A percentile compares a stretch with the other conserved stretches of the same genome.
phyloP scores from a whole-genome alignment of 2,797 vertebrate genomes.

The Fundulus diaphanus region DNA sequence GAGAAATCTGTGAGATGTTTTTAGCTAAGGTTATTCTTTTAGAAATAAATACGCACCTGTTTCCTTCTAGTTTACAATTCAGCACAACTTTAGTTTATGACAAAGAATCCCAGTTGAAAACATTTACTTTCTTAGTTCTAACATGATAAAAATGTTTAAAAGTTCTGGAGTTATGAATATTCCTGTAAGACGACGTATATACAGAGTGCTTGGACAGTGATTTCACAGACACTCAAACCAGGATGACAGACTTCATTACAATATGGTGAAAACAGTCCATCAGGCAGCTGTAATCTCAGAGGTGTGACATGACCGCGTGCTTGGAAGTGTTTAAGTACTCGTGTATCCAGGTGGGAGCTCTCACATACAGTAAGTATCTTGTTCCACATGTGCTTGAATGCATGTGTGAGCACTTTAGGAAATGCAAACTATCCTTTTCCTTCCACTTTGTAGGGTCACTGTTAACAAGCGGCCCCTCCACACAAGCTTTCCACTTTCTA shows the following conservation, averaged over 20 bases:
- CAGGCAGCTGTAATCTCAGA: conserved; percentile 59
- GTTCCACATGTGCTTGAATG: conserved; percentile 13
- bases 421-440: conserved; percentile 63
- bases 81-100: neutral
- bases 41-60: neutral
- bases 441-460: conserved; percentile 63
- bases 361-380: conserved; percentile 46
- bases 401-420: conserved; percentile 44
- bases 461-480: conserved; percentile 66
- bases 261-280: conserved; percentile 72
- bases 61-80: neutral
- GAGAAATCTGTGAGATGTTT: neutral
- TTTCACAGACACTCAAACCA: conserved; percentile 19
- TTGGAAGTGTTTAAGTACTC: conserved; percentile 49
- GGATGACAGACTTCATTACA: conserved; percentile 59
- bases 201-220: neutral
- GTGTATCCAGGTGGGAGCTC: conserved; percentile 50
- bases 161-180: neutral
- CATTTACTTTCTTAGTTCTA: neutral
- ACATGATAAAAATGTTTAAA: neutral
- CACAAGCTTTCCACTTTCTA: conserved; percentile 55
- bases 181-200: neutral
- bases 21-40: neutral
- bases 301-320: conserved; percentile 55
- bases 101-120: neutral